A percentile compares a stretch with the other conserved stretches of the same genome.
Conservation (phyloP, 2,113 vertebrate species). For the Fulmarus glacialis region DNA sequence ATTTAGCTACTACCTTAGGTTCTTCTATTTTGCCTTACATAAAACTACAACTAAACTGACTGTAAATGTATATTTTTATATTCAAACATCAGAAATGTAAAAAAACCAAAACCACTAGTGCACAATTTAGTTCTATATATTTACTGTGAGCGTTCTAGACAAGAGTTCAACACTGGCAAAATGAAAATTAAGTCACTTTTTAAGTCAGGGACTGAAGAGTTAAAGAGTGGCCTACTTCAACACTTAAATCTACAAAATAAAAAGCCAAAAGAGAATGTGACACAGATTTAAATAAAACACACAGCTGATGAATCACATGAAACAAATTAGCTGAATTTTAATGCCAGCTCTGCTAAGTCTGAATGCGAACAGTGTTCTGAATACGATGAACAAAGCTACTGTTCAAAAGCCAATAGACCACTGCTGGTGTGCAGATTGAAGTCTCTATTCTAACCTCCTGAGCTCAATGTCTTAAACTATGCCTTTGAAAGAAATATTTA, state of each 20-base stretch:
- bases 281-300: constrained; percentile 74
- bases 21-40: background rate
- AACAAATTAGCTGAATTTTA: constrained; percentile 73
- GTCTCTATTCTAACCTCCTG: constrained; percentile 65
- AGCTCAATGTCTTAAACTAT: constrained; percentile 60
- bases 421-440: constrained; percentile 72
- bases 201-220: constrained; percentile 43
- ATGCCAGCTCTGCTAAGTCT: constrained; percentile 70
- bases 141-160: background rate
- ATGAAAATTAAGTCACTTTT: background rate
- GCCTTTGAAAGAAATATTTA: constrained; percentile 72
- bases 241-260: constrained; percentile 39
- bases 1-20: background rate
- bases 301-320: constrained; percentile 84
- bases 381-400: constrained; percentile 59
- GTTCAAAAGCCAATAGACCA: constrained; percentile 67
- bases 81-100: background rate
- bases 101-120: background rate
- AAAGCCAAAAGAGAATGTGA: constrained; percentile 65
- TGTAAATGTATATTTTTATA: background rate
- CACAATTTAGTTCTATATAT: background rate
- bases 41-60: background rate
- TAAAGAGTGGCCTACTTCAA: constrained; percentile 62
- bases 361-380: constrained; percentile 70
- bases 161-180: background rate